phyloP scores from a whole-genome alignment of 1,140 invertebrate species.

The Hesperophylax magnus region DNA sequence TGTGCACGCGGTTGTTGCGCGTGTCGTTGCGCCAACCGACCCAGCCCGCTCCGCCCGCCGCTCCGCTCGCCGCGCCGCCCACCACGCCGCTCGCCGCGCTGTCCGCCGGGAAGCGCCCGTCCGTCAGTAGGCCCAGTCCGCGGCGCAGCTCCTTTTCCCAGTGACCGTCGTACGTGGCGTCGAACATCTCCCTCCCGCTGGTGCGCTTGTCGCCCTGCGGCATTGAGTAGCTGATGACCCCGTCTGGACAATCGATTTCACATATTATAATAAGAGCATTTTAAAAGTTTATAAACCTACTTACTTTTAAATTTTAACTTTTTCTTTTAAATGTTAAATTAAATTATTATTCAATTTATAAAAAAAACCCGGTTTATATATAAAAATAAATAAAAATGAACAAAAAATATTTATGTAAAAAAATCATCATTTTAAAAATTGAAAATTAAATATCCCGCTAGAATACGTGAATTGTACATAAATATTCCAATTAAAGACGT shows the following conservation, averaged over 20 bases:
- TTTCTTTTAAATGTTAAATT: no score
- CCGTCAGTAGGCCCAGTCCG: slow-evolving; percentile 93
- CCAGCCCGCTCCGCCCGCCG: slow-evolving; percentile 82
- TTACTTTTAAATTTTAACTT: no score
- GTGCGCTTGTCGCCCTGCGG: slow-evolving; percentile 88
- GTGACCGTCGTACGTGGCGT: slow-evolving; percentile 93
- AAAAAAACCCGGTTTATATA: no score
- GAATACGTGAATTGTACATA: no score
- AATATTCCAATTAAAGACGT: no score
- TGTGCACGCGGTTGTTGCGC: slow-evolving; percentile 76
- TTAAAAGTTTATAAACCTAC: no score
- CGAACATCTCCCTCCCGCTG: slow-evolving; percentile 87
- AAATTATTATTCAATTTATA: no score
- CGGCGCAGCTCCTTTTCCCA: slow-evolving; percentile 81
- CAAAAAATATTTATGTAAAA: no score
- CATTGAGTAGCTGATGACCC: slow-evolving; percentile 86
- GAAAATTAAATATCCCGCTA: no score
- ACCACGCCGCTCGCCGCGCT: neutral
- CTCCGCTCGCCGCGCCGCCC: slow-evolving; percentile 63
- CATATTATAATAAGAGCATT: no score
- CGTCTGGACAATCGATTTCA: slow-evolving; percentile 74
- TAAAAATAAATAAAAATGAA: no score
- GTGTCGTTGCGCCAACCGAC: slow-evolving; percentile 93
- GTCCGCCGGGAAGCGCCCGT: slow-evolving; percentile 72
- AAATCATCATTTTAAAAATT: no score